Base-by-base conservation (phyloP, 1,140 invertebrate species). In the Pantala flavescens region DNA sequence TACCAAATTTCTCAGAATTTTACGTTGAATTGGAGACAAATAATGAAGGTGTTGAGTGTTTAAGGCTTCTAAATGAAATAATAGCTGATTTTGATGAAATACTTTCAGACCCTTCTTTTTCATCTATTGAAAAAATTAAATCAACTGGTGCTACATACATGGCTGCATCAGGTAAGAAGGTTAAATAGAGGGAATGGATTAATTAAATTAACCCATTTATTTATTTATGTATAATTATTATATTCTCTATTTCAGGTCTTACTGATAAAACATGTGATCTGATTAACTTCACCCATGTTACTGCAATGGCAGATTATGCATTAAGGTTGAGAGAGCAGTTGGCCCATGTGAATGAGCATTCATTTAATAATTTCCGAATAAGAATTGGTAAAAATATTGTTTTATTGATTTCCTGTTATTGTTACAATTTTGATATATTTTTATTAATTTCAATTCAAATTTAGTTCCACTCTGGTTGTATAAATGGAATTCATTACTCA, bases 1-100 rank as follows among this genome's bases (percentile, higher is more conserved):
- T 98, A 80, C 94, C 96, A 0, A 98, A 98, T 83, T 98, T 98
- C 84, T 97, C 95, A 0, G 95, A 98, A 78, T 98, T 98, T 84
- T 98, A 98, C 82, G 93, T 96, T 70, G 95, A 98, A 81, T 85
- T 97, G 42, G 96, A 97, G 81, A 93, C 92, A 70, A 97, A 95
- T 83, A 95, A 96, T 83, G 94, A 97, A 82, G 96, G 96, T 0
- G 91, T 98, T 16, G 96, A 98, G 82, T 98, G 96, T 82, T 86
- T 98, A 28, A 85, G 96, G 70, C 87, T 98, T 0, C 87, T 98
- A 3, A 98, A 98, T 83, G 96, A 98, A 86, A 98, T 98, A 79
- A 97, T 98, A 74, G 96, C 95, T 0, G 96, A 98, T 84, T 98
- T 98, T 82, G 96, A 98, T 82, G 93, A 97, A 82, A 84, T 97